A percentile compares a stretch with the other conserved stretches of the same genome.
Evolutionary conservation across 2,113 vertebrate species (phyloP).

Genomic region (Baryphthengus martii): DNA sequence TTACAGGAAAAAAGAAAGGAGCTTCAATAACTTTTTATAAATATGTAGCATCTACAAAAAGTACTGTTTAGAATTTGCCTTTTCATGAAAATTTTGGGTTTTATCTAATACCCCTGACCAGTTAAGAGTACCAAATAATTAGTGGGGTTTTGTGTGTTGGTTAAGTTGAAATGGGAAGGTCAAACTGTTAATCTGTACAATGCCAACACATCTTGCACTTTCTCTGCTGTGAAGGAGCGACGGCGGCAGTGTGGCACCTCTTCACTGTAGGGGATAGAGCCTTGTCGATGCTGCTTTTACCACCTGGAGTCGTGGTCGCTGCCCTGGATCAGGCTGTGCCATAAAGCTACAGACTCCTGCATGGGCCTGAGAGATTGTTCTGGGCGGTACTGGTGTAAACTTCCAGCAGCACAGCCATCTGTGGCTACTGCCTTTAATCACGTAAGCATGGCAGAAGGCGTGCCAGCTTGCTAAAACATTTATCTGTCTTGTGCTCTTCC

Average conservation of each 20-base stretch:
- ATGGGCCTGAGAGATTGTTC: accelerated
- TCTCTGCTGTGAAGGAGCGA: too few relatives aligned
- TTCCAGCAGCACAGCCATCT: not conserved
- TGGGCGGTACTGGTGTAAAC: not conserved
- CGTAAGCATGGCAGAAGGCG: not conserved
- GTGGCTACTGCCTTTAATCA: not conserved
- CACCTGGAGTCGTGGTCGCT: accelerated
- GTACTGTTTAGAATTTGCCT: not conserved
- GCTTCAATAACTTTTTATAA: not conserved
- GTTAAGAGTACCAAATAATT: not conserved
- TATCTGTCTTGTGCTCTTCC: not conserved
- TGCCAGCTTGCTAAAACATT: not conserved
- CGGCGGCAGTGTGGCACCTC: not conserved
- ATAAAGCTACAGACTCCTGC: not conserved
- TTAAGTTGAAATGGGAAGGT: not conserved
- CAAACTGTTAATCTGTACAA: not conserved
- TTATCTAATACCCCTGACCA: not conserved
- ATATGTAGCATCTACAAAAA: not conserved
- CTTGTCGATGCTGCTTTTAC: not conserved
- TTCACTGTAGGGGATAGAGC: too few relatives aligned
- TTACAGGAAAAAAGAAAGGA: not conserved
- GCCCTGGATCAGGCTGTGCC: not conserved
- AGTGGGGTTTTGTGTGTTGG: accelerated
- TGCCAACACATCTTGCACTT: accelerated
- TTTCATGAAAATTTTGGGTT: not conserved